Conservation (phyloP, 92 coral and sea anemone genomes). For the Umimayanthus kanabou region DNA sequence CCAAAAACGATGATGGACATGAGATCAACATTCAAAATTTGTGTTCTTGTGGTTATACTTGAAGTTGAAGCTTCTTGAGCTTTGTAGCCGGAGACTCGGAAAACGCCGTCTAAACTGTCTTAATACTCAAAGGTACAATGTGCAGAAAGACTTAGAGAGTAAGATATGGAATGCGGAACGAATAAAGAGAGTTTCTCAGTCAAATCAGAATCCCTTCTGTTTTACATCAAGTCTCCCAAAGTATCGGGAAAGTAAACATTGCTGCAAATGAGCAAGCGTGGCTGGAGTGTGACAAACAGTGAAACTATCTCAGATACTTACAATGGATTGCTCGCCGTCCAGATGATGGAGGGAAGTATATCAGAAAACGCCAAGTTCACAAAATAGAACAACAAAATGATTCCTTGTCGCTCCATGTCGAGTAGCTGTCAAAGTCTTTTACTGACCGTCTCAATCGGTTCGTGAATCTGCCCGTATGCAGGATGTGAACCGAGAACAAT, state of each 20-base stretch:
- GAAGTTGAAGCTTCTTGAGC: background rate
- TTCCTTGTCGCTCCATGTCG: slow-evolving; percentile 27
- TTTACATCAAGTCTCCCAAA: background rate
- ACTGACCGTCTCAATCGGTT: background rate
- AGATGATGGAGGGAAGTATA: slow-evolving; percentile 36
- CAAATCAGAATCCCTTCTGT: background rate
- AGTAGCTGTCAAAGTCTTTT: background rate
- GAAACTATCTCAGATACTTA: background rate
- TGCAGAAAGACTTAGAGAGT: background rate
- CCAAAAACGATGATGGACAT: slow-evolving; percentile 25
- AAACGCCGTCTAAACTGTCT: background rate
- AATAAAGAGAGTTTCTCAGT: background rate
- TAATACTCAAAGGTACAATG: background rate
- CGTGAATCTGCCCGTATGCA: background rate
- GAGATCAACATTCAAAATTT: background rate
- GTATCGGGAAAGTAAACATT: slow-evolving; percentile 14
- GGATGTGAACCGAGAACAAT: background rate
- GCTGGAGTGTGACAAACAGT: background rate
- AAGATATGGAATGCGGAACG: background rate
- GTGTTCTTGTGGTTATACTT: background rate
- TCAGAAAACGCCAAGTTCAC: slow-evolving; percentile 36
- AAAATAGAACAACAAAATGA: slow-evolving; percentile 16
- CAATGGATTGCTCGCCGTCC: slow-evolving; percentile 39
- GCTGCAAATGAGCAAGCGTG: background rate
- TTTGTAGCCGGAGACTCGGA: background rate